phyloP scores from a whole-genome alignment of 1,140 invertebrate genomes.

The Aphaenogaster rudis region DNA sequence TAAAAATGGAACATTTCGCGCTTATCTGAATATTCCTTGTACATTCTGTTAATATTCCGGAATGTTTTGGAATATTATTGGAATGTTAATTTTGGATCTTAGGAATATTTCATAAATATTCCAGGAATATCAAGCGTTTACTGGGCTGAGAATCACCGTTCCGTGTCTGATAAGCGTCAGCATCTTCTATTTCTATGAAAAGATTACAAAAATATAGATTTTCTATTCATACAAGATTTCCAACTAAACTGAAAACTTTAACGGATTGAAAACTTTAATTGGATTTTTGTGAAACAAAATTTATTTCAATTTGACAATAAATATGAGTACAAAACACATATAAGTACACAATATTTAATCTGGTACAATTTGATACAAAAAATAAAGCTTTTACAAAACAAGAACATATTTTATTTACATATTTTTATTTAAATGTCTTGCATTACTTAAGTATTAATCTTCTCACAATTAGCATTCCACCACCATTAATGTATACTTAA shows the following conservation, averaged over 20 bases:
- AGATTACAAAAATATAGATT: background rate
- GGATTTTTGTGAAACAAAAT: background rate
- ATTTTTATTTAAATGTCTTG: conserved; percentile 13
- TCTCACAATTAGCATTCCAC: background rate
- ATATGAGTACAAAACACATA: background rate
- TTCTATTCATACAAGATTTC: background rate
- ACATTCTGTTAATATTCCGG: no score
- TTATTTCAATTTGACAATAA: background rate
- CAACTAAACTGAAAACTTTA: background rate
- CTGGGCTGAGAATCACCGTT: background rate
- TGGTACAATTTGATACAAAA: conserved; percentile 12
- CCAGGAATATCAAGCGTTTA: no score
- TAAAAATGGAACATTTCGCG: no score
- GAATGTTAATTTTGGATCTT: no score
- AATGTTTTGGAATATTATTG: no score
- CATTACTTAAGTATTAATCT: conserved; percentile 1
- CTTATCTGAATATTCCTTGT: no score
- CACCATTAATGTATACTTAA: background rate
- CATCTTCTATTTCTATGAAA: conserved; percentile 14
- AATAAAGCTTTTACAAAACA: background rate
- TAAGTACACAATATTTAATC: background rate
- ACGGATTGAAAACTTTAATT: background rate
- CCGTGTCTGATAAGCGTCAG: background rate
- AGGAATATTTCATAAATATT: no score
- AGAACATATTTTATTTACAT: conserved; percentile 34